Conservation (phyloP, 92 coral and sea anemone genomes). For the Epizoanthus stellaris region DNA sequence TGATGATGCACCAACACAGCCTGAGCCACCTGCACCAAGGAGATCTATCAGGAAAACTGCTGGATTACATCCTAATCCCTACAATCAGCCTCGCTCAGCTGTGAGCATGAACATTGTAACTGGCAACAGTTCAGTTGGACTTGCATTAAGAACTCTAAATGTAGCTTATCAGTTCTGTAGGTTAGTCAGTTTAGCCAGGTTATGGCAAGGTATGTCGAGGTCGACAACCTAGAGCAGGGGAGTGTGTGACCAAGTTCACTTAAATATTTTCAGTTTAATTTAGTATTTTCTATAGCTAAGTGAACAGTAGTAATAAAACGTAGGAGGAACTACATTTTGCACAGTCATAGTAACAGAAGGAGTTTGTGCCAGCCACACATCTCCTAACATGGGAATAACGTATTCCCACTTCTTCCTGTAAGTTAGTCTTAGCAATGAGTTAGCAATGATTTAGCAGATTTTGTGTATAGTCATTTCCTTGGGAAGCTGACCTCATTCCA, state of each 20-base stretch:
- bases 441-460: too few species aligned
- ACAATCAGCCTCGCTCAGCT: constrained; percentile 27
- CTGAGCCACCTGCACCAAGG: constrained; percentile 6
- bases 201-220: constrained; percentile 16
- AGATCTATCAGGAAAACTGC: constrained; percentile 19
- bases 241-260: constrained; percentile 18
- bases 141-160: background rate
- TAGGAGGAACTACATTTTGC: background rate
- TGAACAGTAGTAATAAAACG: too few species aligned
- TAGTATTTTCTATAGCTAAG: too few species aligned
- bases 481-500: too few species aligned
- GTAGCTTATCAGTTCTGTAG: background rate
- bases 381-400: too few species aligned
- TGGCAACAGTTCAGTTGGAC: background rate
- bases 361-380: too few species aligned
- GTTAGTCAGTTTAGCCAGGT: background rate
- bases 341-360: background rate
- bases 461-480: too few species aligned
- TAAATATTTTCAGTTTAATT: too few species aligned
- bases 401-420: too few species aligned
- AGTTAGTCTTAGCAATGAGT: too few species aligned
- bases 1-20: background rate
- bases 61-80: constrained; percentile 28
- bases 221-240: constrained; percentile 17
- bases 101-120: constrained; percentile 19